Base-by-base conservation (phyloP, 1,140 invertebrate species). In the Bilobella aurantiaca region DNA sequence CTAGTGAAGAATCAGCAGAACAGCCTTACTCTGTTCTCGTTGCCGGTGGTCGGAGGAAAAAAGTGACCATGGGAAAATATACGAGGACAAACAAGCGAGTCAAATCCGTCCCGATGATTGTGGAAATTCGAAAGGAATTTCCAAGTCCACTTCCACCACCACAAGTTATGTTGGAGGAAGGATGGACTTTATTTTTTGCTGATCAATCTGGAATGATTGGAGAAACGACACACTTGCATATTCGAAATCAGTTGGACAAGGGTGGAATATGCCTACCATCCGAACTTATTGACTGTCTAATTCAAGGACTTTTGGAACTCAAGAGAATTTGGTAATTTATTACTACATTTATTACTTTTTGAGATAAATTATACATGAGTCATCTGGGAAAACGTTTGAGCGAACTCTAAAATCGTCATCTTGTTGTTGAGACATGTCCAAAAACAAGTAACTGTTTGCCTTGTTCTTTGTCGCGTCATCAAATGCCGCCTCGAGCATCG, bases 341-440 rank as follows among this genome's bases (percentile, higher is more conserved):
- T n/a, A n/a, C n/a, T n/a, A n/a, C n/a, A n/a, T n/a, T n/a, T n/a
- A n/a, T n/a, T n/a, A n/a, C n/a, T 63, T 57, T 14, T 67, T 37
- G 34, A 42, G 8, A 42, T 68, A 68, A 61, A 68, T 29, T 29
- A 32, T 62, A 60, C 58, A 60, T 0, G 60, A 25, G 31, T 5
- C 5, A 21, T 68, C 66, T 25, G 66, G 66, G 57, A 68, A 68
- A 1, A 68, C 16, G 3, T 1, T 16, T 27, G 25, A 29, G 1
- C 63, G n/a, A 2, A 68, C 29, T 42, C 66, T 2, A 42, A 27
- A 65, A 0, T 58, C 47, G 47, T 65, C 53, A 62, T 65, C 58
- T 65, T 64, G 62, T 12, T 27, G 28, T 58, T 68, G 67, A 25
- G 16, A 21, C 25, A 56, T 42, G 32, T 68, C 67, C 2, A 68